Evolutionary conservation across 2,113 vertebrate genomes (phyloP), one percentile per base, ranked within the genome.

Genomic region (Phoxinus phoxinus): DNA sequence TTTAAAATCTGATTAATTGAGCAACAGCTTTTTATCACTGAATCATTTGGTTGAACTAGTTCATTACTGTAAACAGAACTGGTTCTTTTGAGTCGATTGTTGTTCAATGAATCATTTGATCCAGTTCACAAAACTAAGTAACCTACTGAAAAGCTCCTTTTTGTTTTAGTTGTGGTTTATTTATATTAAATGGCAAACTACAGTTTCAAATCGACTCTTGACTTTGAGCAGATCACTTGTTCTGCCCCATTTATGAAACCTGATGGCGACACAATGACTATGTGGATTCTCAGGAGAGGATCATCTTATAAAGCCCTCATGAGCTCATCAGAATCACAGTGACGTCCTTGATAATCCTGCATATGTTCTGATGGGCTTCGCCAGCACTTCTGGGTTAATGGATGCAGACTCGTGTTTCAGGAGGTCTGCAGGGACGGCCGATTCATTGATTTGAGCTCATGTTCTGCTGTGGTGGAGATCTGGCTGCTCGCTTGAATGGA

Each of bases 381-480:
- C 35, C 69, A 72, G 69, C 69, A n/a, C 35, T 72, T 72, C 35
- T 37, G 9, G 35, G 35, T 72, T 74, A 74, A 74, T 74, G 72
- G 72, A 27, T 4, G 6, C n/a, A 25, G 72, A 27, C 15, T 74
- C 41, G 12, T 13, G 72, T 74, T 74, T 74, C 72, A 56, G 19
- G 19, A 56, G 53, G 53, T 56, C 53, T 56, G 53, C 53, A 56
- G 53, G 53, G 53, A 56, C 53, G 8, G 41, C 65, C 9, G 32
- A 6, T 23, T 41, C 19, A 74, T 74, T 48, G 72, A 74, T 74
- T 46, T 13, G 23, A 27, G 71, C 72, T 74, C 72, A 9, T 74
- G 72, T 74, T 74, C 72, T 74, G 72, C 71, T 74, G 67, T 71
- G 35, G 67, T 41, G 67, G 67, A 41, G 67, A 12, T 56, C 12